A percentile compares a stretch with the other conserved stretches of the same genome.
Conservation (phyloP, 2,113 vertebrate genomes). For the Melanocharis versteri region DNA sequence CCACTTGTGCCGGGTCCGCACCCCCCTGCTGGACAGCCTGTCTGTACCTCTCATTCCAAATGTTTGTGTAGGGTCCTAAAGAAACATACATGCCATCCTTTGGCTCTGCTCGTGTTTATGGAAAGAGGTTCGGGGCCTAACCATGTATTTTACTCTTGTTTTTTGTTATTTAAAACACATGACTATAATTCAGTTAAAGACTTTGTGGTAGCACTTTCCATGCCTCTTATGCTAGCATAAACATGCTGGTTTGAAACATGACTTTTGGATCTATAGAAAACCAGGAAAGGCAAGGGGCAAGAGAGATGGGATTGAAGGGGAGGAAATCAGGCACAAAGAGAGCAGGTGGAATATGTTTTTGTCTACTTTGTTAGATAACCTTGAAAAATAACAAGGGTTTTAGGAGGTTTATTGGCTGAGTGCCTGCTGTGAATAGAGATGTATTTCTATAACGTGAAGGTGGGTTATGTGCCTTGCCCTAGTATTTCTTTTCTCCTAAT, state of each 20-base stretch:
- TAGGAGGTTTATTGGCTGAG: background rate
- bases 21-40: background rate
- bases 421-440: background rate
- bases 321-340: background rate
- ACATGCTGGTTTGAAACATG: background rate
- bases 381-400: background rate
- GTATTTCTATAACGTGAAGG: background rate
- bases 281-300: background rate
- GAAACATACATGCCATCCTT: background rate
- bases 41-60: background rate
- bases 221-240: background rate
- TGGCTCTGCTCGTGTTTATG: rapidly evolving
- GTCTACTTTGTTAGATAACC: background rate
- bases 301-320: background rate
- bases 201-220: background rate
- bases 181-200: background rate
- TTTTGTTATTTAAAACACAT: constrained; percentile 22
- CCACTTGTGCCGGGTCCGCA: rapidly evolving
- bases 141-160: background rate
- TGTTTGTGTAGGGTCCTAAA: rapidly evolving
- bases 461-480: background rate
- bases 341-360: background rate
- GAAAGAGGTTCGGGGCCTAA: background rate
- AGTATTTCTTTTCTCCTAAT: background rate
- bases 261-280: background rate